Percentiles rank a stretch among this genome's conserved stretches.
phyloP scores from a whole-genome alignment of 2,797 vertebrate species.

The Spondyliosoma cantharus region DNA sequence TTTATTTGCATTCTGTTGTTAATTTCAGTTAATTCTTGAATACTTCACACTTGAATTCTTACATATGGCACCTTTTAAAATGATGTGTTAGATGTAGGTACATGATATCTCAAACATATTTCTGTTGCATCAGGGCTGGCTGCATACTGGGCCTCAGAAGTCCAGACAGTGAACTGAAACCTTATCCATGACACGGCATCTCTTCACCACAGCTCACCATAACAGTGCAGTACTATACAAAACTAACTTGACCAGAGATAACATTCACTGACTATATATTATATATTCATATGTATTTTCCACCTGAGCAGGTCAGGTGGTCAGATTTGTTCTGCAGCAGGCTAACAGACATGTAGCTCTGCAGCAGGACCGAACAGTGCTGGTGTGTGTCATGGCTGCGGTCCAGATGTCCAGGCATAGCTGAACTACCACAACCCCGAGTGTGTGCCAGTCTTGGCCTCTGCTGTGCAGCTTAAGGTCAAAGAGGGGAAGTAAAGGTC shows the following conservation, averaged over 20 bases:
- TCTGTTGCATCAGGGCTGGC: background rate
- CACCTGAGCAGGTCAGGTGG: background rate
- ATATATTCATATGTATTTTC: conserved; percentile 2
- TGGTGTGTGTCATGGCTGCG: conserved; percentile 42
- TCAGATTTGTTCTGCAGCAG: background rate
- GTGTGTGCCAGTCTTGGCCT: conserved; percentile 55
- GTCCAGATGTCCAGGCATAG: conserved; percentile 59
- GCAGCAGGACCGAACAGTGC: conserved; percentile 12
- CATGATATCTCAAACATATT: too few species aligned
- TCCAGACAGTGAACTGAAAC: conserved; percentile 39
- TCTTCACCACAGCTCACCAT: conserved; percentile 15
- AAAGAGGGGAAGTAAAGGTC: conserved; percentile 82
- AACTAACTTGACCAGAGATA: background rate
- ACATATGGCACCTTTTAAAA: too few species aligned
- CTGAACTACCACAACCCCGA: conserved; percentile 64
- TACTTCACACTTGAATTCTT: too few species aligned
- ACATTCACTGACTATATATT: background rate
- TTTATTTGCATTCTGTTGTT: too few species aligned
- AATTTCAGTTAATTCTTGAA: too few species aligned
- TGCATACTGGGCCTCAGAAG: conserved; percentile 18
- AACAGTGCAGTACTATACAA: background rate
- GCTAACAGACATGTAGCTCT: conserved; percentile 9
- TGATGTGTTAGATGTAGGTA: too few species aligned
- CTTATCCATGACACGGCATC: conserved; percentile 12
- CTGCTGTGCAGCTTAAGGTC: conserved; percentile 75